Conservation (phyloP, 2,888 invertebrate species). For the Caenorhabditis sp. region DNA sequence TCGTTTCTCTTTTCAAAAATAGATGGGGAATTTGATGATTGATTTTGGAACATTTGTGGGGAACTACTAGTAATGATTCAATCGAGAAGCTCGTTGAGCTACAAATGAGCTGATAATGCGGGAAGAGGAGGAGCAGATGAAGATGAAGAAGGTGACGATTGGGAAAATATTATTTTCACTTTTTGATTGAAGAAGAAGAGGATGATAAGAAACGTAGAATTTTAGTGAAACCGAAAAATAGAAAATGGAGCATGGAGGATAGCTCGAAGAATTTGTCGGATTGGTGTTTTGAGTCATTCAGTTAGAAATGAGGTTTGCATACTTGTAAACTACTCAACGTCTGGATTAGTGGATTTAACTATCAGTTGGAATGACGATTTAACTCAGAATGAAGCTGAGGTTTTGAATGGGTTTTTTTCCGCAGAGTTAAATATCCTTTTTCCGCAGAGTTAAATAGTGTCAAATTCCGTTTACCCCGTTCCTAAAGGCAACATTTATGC, state of each 20-base stretch:
- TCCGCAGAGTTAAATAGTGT: no score
- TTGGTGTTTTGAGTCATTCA: not conserved
- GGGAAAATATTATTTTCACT: constrained; percentile 14
- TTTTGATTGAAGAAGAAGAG: not conserved
- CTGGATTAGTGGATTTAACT: no score
- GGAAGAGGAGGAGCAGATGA: not conserved
- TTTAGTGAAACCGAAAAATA: not conserved
- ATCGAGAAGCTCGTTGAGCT: constrained; percentile 37
- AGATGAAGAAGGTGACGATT: constrained; percentile 8
- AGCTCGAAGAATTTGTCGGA: not conserved
- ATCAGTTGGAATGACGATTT: no score
- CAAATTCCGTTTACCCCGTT: no score
- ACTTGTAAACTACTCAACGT: no score
- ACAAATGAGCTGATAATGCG: constrained; percentile 14
- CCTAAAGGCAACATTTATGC: no score
- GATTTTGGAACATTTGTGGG: no score
- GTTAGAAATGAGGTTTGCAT: not conserved
- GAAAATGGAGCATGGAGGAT: not conserved
- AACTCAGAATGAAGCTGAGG: no score
- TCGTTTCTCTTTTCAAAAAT: no score
- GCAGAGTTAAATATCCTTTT: no score
- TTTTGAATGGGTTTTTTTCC: no score
- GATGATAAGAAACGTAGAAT: not conserved
- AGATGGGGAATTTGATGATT: no score
- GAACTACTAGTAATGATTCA: constrained; percentile 22